Evolutionary conservation across 2,888 invertebrate species (phyloP), one percentile per base, ranked within the genome.

Genomic region (Phania funesta): DNA sequence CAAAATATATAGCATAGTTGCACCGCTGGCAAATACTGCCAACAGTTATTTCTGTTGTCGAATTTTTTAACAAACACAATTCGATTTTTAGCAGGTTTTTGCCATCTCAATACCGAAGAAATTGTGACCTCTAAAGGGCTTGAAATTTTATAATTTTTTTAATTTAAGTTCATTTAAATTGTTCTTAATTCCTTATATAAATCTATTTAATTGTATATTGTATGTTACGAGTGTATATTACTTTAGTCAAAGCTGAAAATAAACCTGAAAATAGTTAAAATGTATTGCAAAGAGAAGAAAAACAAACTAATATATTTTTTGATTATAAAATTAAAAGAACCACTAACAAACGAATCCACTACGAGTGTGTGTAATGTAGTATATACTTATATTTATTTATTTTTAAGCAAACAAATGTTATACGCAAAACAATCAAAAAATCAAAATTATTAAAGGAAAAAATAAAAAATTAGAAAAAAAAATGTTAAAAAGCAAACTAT

Each of bases 291-390:
- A 83, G 4, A 56, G 32, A 29, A 29, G 13, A 24, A 6, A 24
- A 35, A 77, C 4, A 38, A 38, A 54, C 38, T 38, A 48, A 46
- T 74, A 80, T 83, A 80, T 73, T 76, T 77, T 77, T 74, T 62
- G 54, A 67, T 77, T 54, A 60, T 54, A 48, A 65, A 70, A 71
- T 54, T 62, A 29, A 46, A 22, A 9, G 26, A 64, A 60, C 52
- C 38, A 52, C 44, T 11, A 76, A 65, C 41, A 81, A 77, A 77
- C 65, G 77, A 78, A 82, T 68, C 48, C 64, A 62, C 54, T 68
- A 35, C 35, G 60, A 41, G 26, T 65, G 32, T n/a, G n/a, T 41
- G 38, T 41, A 41, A 65, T 41, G 58, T 26, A 50, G 71, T n/a
- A n/a, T n/a, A n/a, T n/a, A n/a, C n/a, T n/a, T 32, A 44, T 56